Evolutionary conservation across 2,797 vertebrate species (phyloP).

Genomic region (Diplodus sargus): DNA sequence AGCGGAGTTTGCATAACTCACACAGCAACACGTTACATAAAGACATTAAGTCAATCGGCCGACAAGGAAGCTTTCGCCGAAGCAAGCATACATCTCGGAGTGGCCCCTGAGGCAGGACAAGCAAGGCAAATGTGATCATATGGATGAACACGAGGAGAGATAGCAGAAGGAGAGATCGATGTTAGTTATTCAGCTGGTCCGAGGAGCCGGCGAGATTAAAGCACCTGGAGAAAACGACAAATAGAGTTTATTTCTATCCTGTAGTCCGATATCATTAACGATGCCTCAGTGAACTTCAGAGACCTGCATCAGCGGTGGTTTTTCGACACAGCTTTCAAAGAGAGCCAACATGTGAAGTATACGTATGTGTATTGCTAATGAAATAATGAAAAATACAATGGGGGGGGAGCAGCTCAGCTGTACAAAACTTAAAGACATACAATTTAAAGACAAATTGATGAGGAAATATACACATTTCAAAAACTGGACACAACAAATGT

Average conservation of each 20-base stretch:
- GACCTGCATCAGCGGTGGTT: background rate
- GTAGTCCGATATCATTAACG: background rate
- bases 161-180: conserved; percentile 53
- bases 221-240: conserved; percentile 24
- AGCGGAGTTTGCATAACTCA: conserved; percentile 65
- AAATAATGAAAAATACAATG: background rate
- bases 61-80: conserved; percentile 64
- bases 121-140: conserved; percentile 34
- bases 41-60: conserved; percentile 72
- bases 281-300: background rate
- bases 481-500: no score
- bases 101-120: conserved; percentile 25
- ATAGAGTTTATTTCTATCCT: conserved; percentile 8
- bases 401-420: background rate
- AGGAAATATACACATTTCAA: no score
- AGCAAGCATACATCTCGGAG: conserved; percentile 39
- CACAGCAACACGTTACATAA: conserved; percentile 60
- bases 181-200: conserved; percentile 52
- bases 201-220: conserved; percentile 43
- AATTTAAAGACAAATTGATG: background rate
- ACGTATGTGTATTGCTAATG: background rate
- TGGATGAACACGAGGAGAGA: conserved; percentile 40
- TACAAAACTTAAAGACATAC: background rate
- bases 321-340: conserved; percentile 6
- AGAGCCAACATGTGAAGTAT: background rate